Evolutionary conservation across 2,888 invertebrate genomes (phyloP).

Genomic region (Eupithecia insigniata): DNA sequence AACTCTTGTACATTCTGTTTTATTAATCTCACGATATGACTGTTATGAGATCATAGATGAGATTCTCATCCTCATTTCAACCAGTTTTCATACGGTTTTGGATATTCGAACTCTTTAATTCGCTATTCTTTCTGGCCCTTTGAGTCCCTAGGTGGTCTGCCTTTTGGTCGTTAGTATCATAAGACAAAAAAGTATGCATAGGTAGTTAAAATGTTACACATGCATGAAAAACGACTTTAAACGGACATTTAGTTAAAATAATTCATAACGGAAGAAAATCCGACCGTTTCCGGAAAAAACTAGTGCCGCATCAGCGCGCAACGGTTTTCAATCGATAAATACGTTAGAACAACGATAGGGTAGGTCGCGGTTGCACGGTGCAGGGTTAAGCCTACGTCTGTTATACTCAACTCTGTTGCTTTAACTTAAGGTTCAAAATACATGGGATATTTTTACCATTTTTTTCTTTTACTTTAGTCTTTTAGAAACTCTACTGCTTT

Average conservation of each 20-base stretch:
- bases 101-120: too few species aligned
- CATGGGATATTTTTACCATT: background rate
- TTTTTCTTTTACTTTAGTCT: background rate
- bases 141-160: too few species aligned
- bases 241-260: background rate
- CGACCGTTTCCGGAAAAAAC: constrained; percentile 23
- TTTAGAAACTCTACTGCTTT: background rate
- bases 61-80: too few species aligned
- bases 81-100: too few species aligned
- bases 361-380: constrained; percentile 28
- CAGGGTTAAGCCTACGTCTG: background rate
- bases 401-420: background rate
- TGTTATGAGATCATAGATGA: too few species aligned
- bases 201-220: background rate
- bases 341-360: constrained; percentile 40
- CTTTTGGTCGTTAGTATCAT: too few species aligned
- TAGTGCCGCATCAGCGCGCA: constrained; percentile 27
- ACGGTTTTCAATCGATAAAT: constrained; percentile 39
- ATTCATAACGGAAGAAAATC: constrained; percentile 26
- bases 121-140: too few species aligned
- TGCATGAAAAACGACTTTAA: background rate
- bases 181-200: background rate
- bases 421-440: background rate
- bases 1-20: too few species aligned
- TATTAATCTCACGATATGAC: too few species aligned